Evolutionary conservation across 2,888 invertebrate genomes (phyloP).

Genomic region (Teinopalpus imperialis): DNA sequence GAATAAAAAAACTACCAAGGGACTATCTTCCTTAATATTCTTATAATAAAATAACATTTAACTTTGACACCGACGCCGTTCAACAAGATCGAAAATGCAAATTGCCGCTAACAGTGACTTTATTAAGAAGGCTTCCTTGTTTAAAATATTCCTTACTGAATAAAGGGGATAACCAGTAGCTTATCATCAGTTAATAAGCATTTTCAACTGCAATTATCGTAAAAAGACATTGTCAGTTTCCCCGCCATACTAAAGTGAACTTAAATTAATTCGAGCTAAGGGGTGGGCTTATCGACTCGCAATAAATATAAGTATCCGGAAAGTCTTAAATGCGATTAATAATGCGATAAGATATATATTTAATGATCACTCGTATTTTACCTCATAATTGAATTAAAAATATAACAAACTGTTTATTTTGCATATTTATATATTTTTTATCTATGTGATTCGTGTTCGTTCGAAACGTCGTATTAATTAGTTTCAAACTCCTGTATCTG

Average conservation of each 20-base stretch:
- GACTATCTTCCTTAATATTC: conserved; percentile 26
- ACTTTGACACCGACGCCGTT: conserved; percentile 29
- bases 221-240: conserved; percentile 53
- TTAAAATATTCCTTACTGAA: conserved; percentile 51
- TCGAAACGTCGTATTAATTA: too few species aligned
- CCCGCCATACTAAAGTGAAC: conserved; percentile 40
- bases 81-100: conserved; percentile 48
- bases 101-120: conserved; percentile 41
- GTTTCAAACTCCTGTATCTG: too few species aligned
- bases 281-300: conserved; percentile 37
- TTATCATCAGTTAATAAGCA: conserved; percentile 50
- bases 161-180: conserved; percentile 47
- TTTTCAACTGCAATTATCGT: conserved; percentile 58
- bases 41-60: conserved; percentile 24
- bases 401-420: not conserved
- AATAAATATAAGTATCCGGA: conserved; percentile 16
- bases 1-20: conserved; percentile 28
- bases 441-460: too few species aligned
- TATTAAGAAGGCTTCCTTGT: conserved; percentile 47
- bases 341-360: conserved; percentile 6
- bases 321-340: conserved; percentile 16
- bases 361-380: conserved; percentile 6
- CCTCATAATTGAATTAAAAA: conserved; percentile 1
- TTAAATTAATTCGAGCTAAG: conserved; percentile 37
- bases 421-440: too few species aligned